Percentiles rank a stretch among this genome's conserved stretches.
Conservation (phyloP, 2,113 vertebrate genomes). For the Mustela nigripes region DNA sequence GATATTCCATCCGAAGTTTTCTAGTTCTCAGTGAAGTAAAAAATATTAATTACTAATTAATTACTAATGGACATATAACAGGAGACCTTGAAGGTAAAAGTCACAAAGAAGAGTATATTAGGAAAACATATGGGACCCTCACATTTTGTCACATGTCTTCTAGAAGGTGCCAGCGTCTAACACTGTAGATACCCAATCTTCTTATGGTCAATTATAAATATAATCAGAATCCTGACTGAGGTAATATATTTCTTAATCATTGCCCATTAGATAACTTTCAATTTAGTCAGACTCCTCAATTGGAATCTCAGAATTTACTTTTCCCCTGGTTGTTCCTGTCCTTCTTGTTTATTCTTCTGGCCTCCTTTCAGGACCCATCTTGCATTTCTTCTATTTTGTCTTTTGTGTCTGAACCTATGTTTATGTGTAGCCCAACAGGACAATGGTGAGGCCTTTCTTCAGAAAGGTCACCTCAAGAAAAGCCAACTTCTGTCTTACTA, state of each 20-base stretch:
- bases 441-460: fast-evolving
- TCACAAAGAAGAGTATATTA: not conserved
- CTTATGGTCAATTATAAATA: not conserved
- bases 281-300: not conserved
- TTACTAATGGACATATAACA: not conserved
- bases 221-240: not conserved
- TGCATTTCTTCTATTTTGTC: not conserved
- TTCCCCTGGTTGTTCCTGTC: not conserved
- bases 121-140: not conserved
- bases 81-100: not conserved
- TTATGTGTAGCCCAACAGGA: not conserved
- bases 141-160: not conserved
- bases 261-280: not conserved
- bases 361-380: not conserved
- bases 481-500: not conserved
- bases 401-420: not conserved
- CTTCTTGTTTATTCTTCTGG: not conserved
- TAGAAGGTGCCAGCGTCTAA: not conserved
- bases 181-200: not conserved
- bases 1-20: not conserved
- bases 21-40: not conserved
- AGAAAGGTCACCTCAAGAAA: not conserved
- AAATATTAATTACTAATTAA: not conserved
- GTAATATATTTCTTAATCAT: not conserved
- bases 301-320: not conserved